phyloP scores from a whole-genome alignment of 2,888 invertebrate species.

The Eupithecia centaureata region DNA sequence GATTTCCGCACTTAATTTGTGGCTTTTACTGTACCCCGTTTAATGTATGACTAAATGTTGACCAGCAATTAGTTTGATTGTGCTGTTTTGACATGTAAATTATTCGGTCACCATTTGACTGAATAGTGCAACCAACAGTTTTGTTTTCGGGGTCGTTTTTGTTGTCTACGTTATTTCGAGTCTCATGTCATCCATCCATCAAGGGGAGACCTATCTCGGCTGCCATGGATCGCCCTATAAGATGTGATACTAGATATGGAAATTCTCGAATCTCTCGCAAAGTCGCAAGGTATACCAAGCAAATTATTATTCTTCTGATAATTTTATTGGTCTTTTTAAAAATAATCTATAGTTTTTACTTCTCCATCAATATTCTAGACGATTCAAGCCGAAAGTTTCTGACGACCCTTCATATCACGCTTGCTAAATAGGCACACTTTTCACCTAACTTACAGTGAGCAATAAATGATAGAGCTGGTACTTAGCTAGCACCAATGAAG shows the following conservation, averaged over 20 bases:
- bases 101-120: not conserved
- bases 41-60: not conserved
- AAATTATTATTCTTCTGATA: not conserved
- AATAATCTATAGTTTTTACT: not conserved
- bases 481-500: constrained; percentile 25
- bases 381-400: not conserved
- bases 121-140: not conserved
- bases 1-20: constrained; percentile 23
- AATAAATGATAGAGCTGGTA: not conserved
- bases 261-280: not conserved
- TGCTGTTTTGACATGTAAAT: constrained; percentile 7
- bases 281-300: not conserved
- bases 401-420: not conserved
- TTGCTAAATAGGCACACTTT: not conserved
- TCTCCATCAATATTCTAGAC: not conserved
- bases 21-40: not conserved
- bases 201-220: not conserved
- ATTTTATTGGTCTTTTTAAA: not conserved
- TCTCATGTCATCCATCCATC: not conserved
- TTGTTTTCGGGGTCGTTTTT: not conserved
- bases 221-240: not conserved
- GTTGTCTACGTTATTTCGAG: not conserved
- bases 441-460: not conserved
- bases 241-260: not conserved
- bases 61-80: constrained; percentile 4